phyloP scores from a whole-genome alignment of 2,797 vertebrate genomes.

The Microctenopoma steveboyesi region DNA sequence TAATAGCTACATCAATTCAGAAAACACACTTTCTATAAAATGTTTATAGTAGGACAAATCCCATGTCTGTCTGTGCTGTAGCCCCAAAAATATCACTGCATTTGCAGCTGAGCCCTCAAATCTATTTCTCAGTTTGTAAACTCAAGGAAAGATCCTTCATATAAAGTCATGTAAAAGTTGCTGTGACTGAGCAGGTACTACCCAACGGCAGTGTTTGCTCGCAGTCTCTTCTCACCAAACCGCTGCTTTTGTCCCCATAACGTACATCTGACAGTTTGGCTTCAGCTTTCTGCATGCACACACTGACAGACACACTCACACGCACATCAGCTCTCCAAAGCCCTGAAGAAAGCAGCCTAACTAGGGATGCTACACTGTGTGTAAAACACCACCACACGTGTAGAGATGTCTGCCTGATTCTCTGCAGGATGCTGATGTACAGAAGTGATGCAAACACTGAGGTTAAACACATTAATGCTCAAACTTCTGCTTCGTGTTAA shows the following conservation, averaged over 20 bases:
- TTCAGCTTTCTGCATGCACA: slow-evolving; percentile 55
- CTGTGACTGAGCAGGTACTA: slow-evolving; percentile 18
- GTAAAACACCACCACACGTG: not conserved
- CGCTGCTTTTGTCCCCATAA: slow-evolving; percentile 65
- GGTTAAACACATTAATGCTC: not conserved
- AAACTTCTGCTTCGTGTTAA: not conserved
- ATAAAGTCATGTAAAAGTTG: not conserved
- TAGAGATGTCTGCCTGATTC: slow-evolving; percentile 1
- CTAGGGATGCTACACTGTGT: slow-evolving; percentile 9
- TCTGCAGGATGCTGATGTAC: slow-evolving; percentile 14
- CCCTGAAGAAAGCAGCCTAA: not conserved
- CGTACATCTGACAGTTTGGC: slow-evolving; percentile 74
- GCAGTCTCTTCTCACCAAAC: slow-evolving; percentile 78
- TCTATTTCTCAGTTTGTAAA: not conserved
- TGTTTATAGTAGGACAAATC: not conserved
- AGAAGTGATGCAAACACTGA: slow-evolving; percentile 21
- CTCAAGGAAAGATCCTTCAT: not conserved
- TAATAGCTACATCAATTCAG: not conserved
- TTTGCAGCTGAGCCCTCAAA: not conserved
- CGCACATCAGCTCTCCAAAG: slow-evolving; percentile 6
- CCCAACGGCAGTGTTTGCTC: slow-evolving; percentile 64
- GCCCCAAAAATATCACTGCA: not conserved
- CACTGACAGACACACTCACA: slow-evolving; percentile 26
- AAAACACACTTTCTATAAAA: not conserved
- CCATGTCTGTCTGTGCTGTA: not conserved